phyloP scores from a whole-genome alignment of 2,113 vertebrate species.

The Nycticebus coucang region DNA sequence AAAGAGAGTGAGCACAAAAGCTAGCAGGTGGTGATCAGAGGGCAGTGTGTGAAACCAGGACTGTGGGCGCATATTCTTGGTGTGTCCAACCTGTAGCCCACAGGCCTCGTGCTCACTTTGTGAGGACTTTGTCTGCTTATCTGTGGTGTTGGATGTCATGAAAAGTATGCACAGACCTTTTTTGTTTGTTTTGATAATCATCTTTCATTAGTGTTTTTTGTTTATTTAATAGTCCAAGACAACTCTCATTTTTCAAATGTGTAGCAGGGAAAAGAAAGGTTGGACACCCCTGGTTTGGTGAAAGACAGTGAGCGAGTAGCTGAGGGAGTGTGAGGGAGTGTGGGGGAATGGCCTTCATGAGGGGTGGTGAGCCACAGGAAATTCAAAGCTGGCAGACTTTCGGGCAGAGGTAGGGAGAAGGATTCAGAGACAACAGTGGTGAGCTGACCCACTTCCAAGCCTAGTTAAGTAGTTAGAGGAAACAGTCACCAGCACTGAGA shows the following conservation, averaged over 20 bases:
- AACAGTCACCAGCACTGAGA: not conserved
- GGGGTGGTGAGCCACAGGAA: not conserved
- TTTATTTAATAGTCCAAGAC: no score
- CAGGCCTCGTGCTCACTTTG: no score
- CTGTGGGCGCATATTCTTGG: not conserved
- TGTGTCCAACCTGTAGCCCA: no score
- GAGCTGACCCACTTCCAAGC: not conserved
- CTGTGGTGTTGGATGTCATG: no score
- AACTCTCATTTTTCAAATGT: no score
- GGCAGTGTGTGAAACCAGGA: no score
- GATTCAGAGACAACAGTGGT: not conserved
- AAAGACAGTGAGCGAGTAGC: not conserved
- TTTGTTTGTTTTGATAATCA: no score
- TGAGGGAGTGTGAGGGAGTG: not conserved
- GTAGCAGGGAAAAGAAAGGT: no score
- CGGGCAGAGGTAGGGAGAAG: not conserved
- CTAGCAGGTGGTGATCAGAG: not conserved
- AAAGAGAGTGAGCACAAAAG: not conserved
- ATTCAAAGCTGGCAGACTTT: not conserved
- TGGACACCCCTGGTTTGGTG: not conserved
- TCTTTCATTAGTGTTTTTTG: no score
- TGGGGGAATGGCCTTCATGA: not conserved
- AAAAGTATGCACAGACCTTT: no score
- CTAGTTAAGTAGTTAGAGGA: accelerated
- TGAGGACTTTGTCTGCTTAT: no score